A percentile compares a stretch with the other conserved stretches of the same genome.
These are phyloP conservation scores for Catalaphyllia jardinei DNA, from an alignment of 64 coral and sea anemone genomes.

Conservation along the genomic window DNA sequence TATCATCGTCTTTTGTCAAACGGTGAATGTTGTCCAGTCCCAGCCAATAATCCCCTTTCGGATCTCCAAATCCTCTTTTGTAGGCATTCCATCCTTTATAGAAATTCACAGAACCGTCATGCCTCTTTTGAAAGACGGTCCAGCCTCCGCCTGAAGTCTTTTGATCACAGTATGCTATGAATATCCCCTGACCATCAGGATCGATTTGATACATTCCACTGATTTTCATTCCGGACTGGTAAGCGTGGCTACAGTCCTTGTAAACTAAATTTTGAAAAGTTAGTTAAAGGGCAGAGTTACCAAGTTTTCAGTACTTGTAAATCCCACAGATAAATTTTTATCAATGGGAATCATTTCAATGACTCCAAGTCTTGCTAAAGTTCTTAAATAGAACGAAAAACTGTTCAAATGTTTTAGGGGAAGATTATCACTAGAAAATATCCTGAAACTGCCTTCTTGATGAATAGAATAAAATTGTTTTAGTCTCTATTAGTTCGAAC, in stretches of 20 bases:
- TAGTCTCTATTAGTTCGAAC: too few species aligned
- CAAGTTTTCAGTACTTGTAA: too few species aligned
- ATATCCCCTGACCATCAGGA: not conserved
- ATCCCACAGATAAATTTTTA: too few species aligned
- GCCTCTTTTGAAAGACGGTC: not conserved
- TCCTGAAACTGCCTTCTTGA: too few species aligned
- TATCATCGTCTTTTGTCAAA: not conserved
- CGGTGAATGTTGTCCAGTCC: conserved; percentile 8
- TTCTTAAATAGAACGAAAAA: too few species aligned
- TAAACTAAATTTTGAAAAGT: not conserved
- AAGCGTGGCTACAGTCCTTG: not conserved
- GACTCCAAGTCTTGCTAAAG: too few species aligned
- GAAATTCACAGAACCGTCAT: not conserved
- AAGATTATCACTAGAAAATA: too few species aligned
- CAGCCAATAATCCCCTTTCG: not conserved
- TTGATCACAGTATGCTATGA: not conserved
- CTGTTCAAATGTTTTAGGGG: too few species aligned
- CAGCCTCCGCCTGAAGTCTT: not conserved
- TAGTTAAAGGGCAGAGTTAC: too few species aligned
- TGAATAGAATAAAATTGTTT: too few species aligned
- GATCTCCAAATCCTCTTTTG: not conserved
- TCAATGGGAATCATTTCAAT: too few species aligned
- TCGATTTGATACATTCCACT: conserved; percentile 3
- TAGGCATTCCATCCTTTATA: not conserved
- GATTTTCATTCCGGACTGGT: not conserved